Conservation (phyloP, 1,140 invertebrate genomes). For the Ooceraea biroi region DNA sequence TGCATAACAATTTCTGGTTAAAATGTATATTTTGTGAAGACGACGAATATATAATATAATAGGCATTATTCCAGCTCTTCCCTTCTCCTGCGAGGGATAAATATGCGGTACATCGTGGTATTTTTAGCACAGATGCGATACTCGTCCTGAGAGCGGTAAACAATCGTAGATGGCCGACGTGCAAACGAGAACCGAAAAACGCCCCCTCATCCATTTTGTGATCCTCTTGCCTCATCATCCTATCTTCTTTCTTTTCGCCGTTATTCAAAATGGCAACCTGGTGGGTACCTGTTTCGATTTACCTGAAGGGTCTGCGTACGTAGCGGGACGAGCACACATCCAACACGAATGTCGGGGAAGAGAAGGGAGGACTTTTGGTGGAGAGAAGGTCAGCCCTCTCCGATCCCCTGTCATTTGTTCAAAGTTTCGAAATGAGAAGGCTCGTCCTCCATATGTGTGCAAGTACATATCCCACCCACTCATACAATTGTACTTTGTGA, state of each 20-base stretch:
- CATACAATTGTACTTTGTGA: constrained; percentile 64
- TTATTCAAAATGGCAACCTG: constrained; percentile 48
- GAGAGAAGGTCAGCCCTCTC: constrained; percentile 45
- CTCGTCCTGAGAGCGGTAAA: constrained; percentile 57
- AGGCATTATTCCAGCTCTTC: no score
- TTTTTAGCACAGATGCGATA: constrained; percentile 58
- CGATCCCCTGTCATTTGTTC: constrained; percentile 69
- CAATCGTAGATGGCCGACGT: constrained; percentile 44
- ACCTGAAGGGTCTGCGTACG: constrained; percentile 61
- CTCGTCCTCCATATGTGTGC: constrained; percentile 38
- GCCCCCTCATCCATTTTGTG: constrained; percentile 55
- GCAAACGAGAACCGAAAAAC: constrained; percentile 55
- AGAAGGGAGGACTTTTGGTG: constrained; percentile 19
- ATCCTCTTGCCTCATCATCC: constrained; percentile 15
- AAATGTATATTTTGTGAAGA: background rate
- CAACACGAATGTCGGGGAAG: background rate
- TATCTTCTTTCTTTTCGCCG: background rate
- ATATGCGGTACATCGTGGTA: background rate
- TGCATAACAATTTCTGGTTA: background rate
- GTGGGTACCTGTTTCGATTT: constrained; percentile 75
- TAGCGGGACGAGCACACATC: constrained; percentile 45
- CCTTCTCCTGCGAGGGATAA: no score
- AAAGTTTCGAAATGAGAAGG: constrained; percentile 62
- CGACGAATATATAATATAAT: background rate
- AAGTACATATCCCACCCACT: constrained; percentile 54